Base-by-base conservation (phyloP, 2,888 invertebrate genomes). In the Chaetogeoica ovagalla region DNA sequence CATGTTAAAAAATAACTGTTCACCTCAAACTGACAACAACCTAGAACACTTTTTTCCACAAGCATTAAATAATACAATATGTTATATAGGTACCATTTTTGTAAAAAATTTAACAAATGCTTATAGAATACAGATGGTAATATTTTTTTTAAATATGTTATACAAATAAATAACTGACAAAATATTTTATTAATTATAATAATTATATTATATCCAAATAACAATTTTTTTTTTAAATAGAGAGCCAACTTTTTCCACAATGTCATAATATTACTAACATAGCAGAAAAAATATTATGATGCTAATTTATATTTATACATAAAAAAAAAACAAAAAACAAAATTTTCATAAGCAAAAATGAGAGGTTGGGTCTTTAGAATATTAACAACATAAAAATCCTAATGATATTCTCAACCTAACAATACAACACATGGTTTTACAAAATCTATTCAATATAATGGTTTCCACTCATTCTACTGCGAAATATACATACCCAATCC, bases 161-260 rank as follows among this genome's bases (percentile, higher is more conserved):
- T 30, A 48, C 30, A 76, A 68, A 68, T 76, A 76, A 68, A 76
- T 76, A 66, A 59, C 43, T 59, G 23, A 76, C 59, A 66, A 76
- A 59, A 76, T 68, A 68, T 60, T 68, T 76, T 76, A 76, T 76
- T 75, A 75, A 76, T 76, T 68, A 43, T 43, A 48, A 75, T 66
- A 75, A 76, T 76, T 76, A 68, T 76, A 76, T 76, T 76, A 75
- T 76, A 76, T 68, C 68, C 75, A 76, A 76, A 76, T 76, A 76
- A 76, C 75, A 76, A 76, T 76, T 76, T 68, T 74, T 9, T 63
- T 75, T 59, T 75, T 48, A 68, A 76, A 15, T 76, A 76, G 75
- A 76, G 75, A 76, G 75, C 75, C n/a, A 68, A 59, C 59, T 76
- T 55, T 71, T 66, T 75, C 15, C 59, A 76, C 75, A 76, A 75